These are phyloP conservation scores for Bradypus variegatus DNA, from an alignment of 2,797 vertebrate genomes.

Conservation along the genomic window DNA sequence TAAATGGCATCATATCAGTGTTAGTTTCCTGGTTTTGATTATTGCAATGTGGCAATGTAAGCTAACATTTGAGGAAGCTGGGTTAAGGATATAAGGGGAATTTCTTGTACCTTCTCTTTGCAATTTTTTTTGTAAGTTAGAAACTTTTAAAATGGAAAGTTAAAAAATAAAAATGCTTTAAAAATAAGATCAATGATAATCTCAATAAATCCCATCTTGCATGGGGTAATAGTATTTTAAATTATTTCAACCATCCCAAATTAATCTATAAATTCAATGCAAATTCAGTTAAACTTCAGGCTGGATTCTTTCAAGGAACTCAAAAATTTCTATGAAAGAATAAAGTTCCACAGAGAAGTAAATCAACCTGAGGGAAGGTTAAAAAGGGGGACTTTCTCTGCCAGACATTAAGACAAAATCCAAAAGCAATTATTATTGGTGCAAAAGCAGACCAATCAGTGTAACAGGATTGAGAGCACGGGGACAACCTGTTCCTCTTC, in stretches of 20 bases:
- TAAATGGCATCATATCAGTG: accelerated
- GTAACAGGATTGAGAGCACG: accelerated
- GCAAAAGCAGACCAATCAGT: background rate
- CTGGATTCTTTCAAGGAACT: background rate
- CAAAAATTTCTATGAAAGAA: background rate
- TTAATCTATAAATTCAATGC: background rate
- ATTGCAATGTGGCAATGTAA: accelerated
- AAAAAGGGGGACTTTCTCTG: background rate
- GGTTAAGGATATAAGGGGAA: background rate
- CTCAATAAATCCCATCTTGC: background rate
- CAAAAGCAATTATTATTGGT: background rate
- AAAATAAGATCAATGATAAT: background rate
- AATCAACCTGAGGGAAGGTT: background rate
- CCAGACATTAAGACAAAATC: background rate
- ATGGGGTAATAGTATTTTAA: background rate
- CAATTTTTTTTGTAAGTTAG: background rate
- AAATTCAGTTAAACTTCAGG: background rate
- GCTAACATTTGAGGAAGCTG: background rate
- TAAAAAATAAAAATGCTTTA: background rate
- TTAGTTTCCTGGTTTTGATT: background rate
- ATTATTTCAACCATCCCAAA: background rate
- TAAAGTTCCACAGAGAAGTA: background rate
- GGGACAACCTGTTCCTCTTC: accelerated
- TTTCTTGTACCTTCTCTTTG: background rate
- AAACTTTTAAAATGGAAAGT: background rate